These are phyloP conservation scores for Gambusia holbrooki DNA, from an alignment of 2,113 vertebrate species.

Conservation along the genomic window DNA sequence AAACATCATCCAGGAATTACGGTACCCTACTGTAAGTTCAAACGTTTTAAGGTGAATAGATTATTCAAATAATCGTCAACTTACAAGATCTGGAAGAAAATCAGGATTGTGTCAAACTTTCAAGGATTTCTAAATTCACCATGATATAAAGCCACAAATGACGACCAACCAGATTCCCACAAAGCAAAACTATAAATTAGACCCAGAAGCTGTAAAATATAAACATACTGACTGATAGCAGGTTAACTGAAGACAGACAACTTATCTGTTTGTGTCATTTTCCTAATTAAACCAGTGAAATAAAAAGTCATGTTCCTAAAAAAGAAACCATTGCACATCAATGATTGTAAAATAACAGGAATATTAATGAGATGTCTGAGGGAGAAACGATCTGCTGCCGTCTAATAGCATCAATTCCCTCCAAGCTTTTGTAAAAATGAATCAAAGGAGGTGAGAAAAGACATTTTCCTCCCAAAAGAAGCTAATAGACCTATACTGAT, in stretches of 20 bases:
- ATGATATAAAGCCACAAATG: too few relatives aligned
- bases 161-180: neutral
- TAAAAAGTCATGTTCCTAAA: neutral
- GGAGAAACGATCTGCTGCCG: constrained; percentile 44
- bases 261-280: constrained; percentile 6
- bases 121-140: too few relatives aligned
- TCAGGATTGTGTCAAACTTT: too few relatives aligned
- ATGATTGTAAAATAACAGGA: constrained; percentile 41
- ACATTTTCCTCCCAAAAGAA: constrained; percentile 12
- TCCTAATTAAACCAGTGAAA: constrained; percentile 33
- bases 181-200: neutral
- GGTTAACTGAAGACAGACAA: constrained; percentile 9
- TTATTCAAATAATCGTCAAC: too few relatives aligned
- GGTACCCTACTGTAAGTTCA: too few relatives aligned
- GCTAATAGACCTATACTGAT: constrained; percentile 7
- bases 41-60: too few relatives aligned
- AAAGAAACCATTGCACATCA: constrained; percentile 22
- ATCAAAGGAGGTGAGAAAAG: neutral
- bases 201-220: neutral
- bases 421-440: constrained; percentile 20
- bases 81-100: too few relatives aligned
- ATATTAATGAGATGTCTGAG: constrained; percentile 61
- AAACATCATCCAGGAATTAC: too few relatives aligned
- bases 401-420: constrained; percentile 52
- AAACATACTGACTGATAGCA: neutral